Base-by-base conservation (phyloP, 2,888 invertebrate species). In the Unio pictorum region DNA sequence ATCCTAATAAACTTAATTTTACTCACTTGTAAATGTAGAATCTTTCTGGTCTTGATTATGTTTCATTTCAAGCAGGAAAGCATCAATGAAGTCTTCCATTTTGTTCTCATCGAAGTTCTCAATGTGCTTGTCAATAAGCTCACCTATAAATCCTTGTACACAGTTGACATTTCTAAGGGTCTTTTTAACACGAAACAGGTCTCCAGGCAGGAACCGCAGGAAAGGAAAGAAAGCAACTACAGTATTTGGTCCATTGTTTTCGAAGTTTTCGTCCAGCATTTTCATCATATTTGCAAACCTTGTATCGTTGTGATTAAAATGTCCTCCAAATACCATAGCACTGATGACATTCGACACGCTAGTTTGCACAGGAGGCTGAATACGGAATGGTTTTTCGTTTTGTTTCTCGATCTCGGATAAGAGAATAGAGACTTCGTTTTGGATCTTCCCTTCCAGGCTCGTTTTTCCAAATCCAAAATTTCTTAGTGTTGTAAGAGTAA, bases 41-140 rank as follows among this genome's bases (percentile, higher is more conserved):
- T 45, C 15, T 3, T 45, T 45, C 3, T 45, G 45, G 15, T 45
- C 11, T 45, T 15, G 45, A 11, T 45, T 45, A 15, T 45, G 11
- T 4, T 69, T 63, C 68, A 72, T 72, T 57, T 62, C 68, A 23
- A 66, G 58, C 17, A 76, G 57, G 64, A 67, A 75, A 18, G 72
- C 74, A 15, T 76, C 76, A 8, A 71, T 70, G 57, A 76, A 68
- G 57, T 76, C 75, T 17, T 62, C 57, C 3, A 64, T 54, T 20
- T 55, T 63, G 8, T 61, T 67, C 20, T 59, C 34, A 6, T 63
- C n/a, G n/a, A 56, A 66, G 18, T 58, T 57, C 5, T 45, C n/a
- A 34, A 57, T 66, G 66, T 66, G 66, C 20, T 66, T 59, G 6
- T 30, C 20, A 5, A 66, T 45, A 17, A 56, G 55, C 6, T 55